A percentile compares a stretch with the other conserved stretches of the same genome.
Conservation (phyloP, 2,113 vertebrate genomes). For the Muscicapa adusta region DNA sequence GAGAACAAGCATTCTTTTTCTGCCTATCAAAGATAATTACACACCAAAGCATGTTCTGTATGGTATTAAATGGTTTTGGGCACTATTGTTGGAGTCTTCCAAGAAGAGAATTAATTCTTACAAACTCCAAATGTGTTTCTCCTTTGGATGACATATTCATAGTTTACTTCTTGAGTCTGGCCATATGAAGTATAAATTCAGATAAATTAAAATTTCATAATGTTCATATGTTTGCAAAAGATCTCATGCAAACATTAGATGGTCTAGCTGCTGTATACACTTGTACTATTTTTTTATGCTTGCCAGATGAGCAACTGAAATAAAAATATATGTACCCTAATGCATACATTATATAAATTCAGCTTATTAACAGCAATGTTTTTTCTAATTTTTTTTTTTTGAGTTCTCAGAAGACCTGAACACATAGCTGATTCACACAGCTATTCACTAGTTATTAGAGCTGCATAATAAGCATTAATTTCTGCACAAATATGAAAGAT, state of each 20-base stretch:
- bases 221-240: neutral
- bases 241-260: neutral
- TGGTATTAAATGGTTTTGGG: neutral
- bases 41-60: neutral
- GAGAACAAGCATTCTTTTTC: conserved; percentile 6
- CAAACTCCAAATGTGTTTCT: neutral
- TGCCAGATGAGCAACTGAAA: neutral
- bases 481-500: neutral
- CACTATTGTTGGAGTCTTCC: neutral
- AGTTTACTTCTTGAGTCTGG: neutral
- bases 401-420: neutral
- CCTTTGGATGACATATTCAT: neutral
- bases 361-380: neutral
- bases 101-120: neutral
- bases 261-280: neutral
- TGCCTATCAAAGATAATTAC: conserved; percentile 46
- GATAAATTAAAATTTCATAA: neutral
- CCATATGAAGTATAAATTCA: neutral
- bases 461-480: neutral
- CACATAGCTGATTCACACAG: neutral
- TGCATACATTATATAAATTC: neutral
- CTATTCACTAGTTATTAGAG: neutral
- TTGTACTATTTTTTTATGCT: neutral
- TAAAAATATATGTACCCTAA: neutral
- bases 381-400: neutral